A percentile compares a stretch with the other conserved stretches of the same genome.
phyloP scores from a whole-genome alignment of 1,140 invertebrate genomes.

The Pseudomyrmex sp. region DNA sequence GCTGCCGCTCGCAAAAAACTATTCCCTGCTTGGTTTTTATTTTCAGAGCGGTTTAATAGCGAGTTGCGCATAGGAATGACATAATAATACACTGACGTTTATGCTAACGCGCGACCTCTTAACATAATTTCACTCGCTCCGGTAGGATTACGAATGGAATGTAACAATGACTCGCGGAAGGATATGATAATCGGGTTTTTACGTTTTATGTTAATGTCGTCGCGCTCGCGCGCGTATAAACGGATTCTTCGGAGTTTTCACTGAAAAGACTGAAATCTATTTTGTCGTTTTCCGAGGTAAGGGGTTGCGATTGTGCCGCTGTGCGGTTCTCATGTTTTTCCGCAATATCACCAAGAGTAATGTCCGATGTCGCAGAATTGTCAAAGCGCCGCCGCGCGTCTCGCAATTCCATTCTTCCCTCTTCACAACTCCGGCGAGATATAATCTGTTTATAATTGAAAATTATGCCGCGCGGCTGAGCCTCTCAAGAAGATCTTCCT shows the following conservation, averaged over 20 bases:
- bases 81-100: constrained; percentile 2
- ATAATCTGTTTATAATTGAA: constrained; percentile 79
- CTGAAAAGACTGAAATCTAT: constrained; percentile 39
- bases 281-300: constrained; percentile 7
- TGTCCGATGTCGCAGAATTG: constrained; percentile 29
- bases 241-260: neutral
- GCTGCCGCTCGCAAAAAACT: neutral
- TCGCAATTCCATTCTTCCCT: constrained; percentile 39
- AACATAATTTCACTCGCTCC: constrained; percentile 29
- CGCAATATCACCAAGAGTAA: constrained; percentile 24
- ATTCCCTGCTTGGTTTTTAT: constrained; percentile 12
- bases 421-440: constrained; percentile 72
- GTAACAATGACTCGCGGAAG: constrained; percentile 43
- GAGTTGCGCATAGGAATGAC: neutral
- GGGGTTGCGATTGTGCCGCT: neutral
- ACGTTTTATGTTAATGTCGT: constrained; percentile 43
- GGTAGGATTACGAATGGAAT: constrained; percentile 27
- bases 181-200: constrained; percentile 51
- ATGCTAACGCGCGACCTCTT: constrained; percentile 36
- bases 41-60: constrained; percentile 13
- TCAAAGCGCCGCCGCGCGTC: constrained; percentile 56
- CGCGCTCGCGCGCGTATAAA: neutral
- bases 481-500: constrained; percentile 60
- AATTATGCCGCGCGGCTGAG: constrained; percentile 76
- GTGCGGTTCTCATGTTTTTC: constrained; percentile 5